These are phyloP conservation scores for Festucalex cinctus DNA, from an alignment of 2,113 vertebrate species.

Conservation along the genomic window DNA sequence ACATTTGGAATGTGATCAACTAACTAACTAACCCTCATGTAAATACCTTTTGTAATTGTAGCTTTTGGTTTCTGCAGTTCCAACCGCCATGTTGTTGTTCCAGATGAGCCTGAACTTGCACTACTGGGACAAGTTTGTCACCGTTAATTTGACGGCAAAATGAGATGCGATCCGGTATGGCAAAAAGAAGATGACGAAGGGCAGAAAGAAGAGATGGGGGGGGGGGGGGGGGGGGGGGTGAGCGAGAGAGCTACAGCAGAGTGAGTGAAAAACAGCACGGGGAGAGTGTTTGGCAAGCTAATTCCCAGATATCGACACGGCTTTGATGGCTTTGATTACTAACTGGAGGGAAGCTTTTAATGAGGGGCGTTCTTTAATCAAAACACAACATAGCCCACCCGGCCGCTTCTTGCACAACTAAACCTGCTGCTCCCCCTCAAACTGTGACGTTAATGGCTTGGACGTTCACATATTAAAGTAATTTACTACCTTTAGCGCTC, in stretches of 20 bases:
- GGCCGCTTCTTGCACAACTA: slow-evolving; percentile 30
- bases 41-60: slow-evolving; percentile 3
- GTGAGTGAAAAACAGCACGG: slow-evolving; percentile 44
- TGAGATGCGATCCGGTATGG: slow-evolving; percentile 29
- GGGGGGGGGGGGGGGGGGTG: too few species aligned
- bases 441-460: slow-evolving; percentile 47
- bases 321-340: slow-evolving; percentile 70
- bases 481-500: slow-evolving; percentile 40
- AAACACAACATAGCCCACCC: slow-evolving; percentile 47
- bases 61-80: slow-evolving; percentile 7
- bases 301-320: slow-evolving; percentile 61
- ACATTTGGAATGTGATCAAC: background rate
- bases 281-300: slow-evolving; percentile 54
- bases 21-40: background rate
- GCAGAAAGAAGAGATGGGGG: slow-evolving; percentile 6
- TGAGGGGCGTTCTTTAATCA: slow-evolving; percentile 65
- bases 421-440: slow-evolving; percentile 39
- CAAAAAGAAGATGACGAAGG: slow-evolving; percentile 14
- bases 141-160: slow-evolving; percentile 50
- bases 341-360: slow-evolving; percentile 70
- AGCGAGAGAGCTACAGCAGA: slow-evolving; percentile 1
- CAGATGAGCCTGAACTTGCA: slow-evolving; percentile 16
- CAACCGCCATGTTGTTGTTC: slow-evolving; percentile 22
- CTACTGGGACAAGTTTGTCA: slow-evolving; percentile 36
- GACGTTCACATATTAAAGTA: slow-evolving; percentile 34